These are phyloP conservation scores for Podabrus alpinus DNA, from an alignment of 2,888 invertebrate species.

Conservation along the genomic window DNA sequence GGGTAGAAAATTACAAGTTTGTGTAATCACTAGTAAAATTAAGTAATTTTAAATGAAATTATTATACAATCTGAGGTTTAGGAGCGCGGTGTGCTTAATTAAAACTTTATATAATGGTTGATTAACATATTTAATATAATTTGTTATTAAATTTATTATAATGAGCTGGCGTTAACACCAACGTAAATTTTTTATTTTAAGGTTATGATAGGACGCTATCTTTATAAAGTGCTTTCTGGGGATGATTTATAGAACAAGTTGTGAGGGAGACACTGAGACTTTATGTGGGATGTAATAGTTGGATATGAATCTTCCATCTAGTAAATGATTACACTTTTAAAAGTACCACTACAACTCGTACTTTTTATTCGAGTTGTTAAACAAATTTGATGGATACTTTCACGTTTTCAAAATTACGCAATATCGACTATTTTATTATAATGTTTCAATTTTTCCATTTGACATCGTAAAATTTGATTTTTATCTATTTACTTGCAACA, in stretches of 20 bases:
- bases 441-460: background rate
- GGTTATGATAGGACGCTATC: background rate
- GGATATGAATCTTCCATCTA: slow-evolving; percentile 12
- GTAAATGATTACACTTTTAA: slow-evolving; percentile 15
- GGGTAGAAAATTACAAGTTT: background rate
- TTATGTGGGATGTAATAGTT: slow-evolving; percentile 17
- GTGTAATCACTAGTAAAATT: background rate
- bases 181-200: background rate
- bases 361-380: slow-evolving; percentile 9
- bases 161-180: background rate
- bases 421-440: background rate
- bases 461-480: background rate
- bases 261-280: slow-evolving; percentile 12
- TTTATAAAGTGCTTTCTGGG: background rate
- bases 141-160: background rate
- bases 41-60: background rate
- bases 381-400: slow-evolving; percentile 1
- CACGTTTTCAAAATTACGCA: background rate
- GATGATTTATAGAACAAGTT: slow-evolving; percentile 21
- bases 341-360: slow-evolving; percentile 6
- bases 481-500: background rate
- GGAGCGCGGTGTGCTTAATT: background rate
- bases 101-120: background rate
- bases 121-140: background rate
- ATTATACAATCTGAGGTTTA: background rate